Evolutionary conservation across 2,888 invertebrate genomes (phyloP).

Genomic region (Ennomos fuscantarius): DNA sequence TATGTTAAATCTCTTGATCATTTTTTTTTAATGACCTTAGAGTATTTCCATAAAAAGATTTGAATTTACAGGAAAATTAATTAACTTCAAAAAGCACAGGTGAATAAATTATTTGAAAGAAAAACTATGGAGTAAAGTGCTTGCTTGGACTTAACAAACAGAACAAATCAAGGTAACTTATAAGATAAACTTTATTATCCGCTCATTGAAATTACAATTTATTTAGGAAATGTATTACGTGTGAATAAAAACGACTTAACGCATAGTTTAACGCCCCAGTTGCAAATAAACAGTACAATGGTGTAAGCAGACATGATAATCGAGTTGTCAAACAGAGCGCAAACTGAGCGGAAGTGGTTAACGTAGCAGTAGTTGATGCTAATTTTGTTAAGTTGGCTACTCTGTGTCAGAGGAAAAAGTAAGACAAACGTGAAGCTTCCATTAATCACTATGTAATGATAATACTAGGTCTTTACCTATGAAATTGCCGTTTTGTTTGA

Average conservation of each 20-base stretch:
- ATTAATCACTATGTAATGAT: too few relatives aligned
- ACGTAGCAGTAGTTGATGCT: conserved; percentile 45
- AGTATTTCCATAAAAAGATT: too few relatives aligned
- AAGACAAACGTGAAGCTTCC: not conserved
- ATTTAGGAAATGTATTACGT: conserved; percentile 23
- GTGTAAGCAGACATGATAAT: conserved; percentile 39
- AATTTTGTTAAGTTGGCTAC: conserved; percentile 47
- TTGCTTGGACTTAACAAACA: too few relatives aligned
- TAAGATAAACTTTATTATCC: not conserved
- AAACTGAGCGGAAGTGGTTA: conserved; percentile 55
- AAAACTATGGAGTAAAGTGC: too few relatives aligned
- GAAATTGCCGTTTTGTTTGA: too few relatives aligned
- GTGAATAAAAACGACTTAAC: conserved; percentile 29
- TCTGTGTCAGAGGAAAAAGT: conserved; percentile 13
- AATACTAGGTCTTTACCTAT: too few relatives aligned
- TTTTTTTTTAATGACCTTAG: too few relatives aligned
- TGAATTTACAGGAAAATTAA: too few relatives aligned
- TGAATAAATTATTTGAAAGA: too few relatives aligned
- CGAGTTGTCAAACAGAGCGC: conserved; percentile 67
- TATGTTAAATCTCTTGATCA: too few relatives aligned
- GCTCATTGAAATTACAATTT: conserved; percentile 14
- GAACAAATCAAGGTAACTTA: too few relatives aligned
- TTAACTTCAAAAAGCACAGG: too few relatives aligned
- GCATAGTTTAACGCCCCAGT: conserved; percentile 38
- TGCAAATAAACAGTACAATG: conserved; percentile 39